These are phyloP conservation scores for Subacronicta megacephala DNA, from an alignment of 2,888 invertebrate species.

Conservation along the genomic window DNA sequence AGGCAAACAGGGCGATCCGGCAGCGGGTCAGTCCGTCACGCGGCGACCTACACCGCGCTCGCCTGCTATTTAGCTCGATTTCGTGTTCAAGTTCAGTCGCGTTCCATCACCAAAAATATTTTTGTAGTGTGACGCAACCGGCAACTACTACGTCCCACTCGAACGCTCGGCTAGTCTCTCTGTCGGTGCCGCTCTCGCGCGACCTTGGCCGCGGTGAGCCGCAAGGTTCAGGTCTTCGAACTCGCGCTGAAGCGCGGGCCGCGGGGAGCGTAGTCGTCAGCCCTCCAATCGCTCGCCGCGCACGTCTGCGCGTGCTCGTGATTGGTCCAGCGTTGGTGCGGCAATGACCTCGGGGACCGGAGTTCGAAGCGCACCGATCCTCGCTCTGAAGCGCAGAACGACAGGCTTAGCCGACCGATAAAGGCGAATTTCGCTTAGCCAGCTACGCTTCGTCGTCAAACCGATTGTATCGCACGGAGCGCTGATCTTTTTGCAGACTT, in stretches of 20 bases:
- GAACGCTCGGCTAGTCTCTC: slow-evolving; percentile 73
- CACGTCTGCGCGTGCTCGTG: slow-evolving; percentile 83
- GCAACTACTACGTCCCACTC: slow-evolving; percentile 80
- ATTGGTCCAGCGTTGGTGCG: slow-evolving; percentile 90
- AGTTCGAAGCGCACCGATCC: slow-evolving; percentile 94
- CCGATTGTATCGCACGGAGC: slow-evolving; percentile 88
- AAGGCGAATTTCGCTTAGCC: slow-evolving; percentile 86
- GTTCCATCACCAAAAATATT: slow-evolving; percentile 90
- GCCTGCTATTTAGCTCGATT: slow-evolving; percentile 85
- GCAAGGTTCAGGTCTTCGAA: slow-evolving; percentile 96
- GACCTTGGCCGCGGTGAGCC: slow-evolving; percentile 95
- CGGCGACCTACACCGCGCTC: slow-evolving; percentile 81
- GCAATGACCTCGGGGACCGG: slow-evolving; percentile 96
- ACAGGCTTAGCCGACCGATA: slow-evolving; percentile 86
- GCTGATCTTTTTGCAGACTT: slow-evolving; percentile 90
- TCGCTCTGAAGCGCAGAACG: slow-evolving; percentile 87
- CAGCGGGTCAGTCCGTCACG: slow-evolving; percentile 85
- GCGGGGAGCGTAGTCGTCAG: slow-evolving; percentile 78
- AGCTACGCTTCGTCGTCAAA: slow-evolving; percentile 72
- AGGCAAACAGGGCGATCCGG: slow-evolving; percentile 72
- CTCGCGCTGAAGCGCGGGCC: slow-evolving; percentile 82
- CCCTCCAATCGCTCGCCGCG: slow-evolving; percentile 85
- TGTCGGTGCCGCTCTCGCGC: slow-evolving; percentile 87
- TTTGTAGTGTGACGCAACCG: slow-evolving; percentile 88
- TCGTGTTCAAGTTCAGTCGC: slow-evolving; percentile 89